Evolutionary conservation across 2,797 vertebrate species (phyloP), one percentile per base, ranked within the genome.

Genomic region (Gallinago stenura): DNA sequence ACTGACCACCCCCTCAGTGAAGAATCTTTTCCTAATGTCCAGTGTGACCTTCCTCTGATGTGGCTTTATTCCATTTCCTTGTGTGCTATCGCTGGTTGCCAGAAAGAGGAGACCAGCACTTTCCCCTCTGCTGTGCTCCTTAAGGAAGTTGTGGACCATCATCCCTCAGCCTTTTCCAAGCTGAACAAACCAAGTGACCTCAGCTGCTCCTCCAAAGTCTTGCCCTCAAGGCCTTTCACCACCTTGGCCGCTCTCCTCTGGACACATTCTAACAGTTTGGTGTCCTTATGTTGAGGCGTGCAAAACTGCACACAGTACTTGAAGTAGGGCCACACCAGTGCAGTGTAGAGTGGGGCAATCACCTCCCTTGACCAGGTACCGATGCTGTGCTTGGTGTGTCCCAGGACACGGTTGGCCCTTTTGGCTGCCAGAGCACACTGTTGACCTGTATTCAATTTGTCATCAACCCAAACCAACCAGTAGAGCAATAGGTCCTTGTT

Each of bases 301-400:
- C n/a, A 31, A 64, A 46, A 45, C 33, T 46, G 20, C 45, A 3
- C 39, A 2, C 16, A 37, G 4, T 6, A 26, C 60, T 66, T 0
- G 1, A 60, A 16, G 8, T 43, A 41, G 22, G 33, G 24, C 11
- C 0, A 0, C 41, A 7, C 41, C 41, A 48, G 22, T 3, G 43
- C 41, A 43, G 15, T 15, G 10, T 10, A 16, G 8, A 72, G 51
- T 0, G 0, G 65, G 35, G 48, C 41, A 61, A 1, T 45, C n/a
- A 11, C 65, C 26, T 72, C 46, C 13, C 39, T 33, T 1, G 3
- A 20, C 10, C 0, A 0, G 30, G 12, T n/a, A n/a, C 12, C 0
- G 8, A 8, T 41, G 43, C 51, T 53, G 21, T 64, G 45, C 46
- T 51, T 66, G 46, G 43, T 78, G 46, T 2, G 0, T 16, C 41